Percentiles rank a stretch among this genome's conserved stretches.
phyloP scores from a whole-genome alignment of 2,113 vertebrate genomes.

The Micromys minutus region DNA sequence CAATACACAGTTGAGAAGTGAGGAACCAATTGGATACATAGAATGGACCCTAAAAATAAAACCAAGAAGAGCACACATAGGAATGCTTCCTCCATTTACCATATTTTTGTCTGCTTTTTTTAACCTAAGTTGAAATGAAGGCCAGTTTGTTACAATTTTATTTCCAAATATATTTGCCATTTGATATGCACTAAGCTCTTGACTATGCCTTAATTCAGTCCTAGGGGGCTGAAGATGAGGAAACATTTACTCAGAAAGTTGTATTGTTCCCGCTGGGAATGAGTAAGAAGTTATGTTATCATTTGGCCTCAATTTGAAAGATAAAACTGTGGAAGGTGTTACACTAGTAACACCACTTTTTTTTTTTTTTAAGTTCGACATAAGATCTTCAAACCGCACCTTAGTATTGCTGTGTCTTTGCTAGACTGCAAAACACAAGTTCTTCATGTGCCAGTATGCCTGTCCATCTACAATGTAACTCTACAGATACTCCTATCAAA shows the following conservation, averaged over 20 bases:
- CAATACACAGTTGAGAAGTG: neutral
- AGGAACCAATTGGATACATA: neutral
- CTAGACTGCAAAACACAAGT: neutral
- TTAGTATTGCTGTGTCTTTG: neutral
- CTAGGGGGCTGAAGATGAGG: slow-evolving; percentile 27
- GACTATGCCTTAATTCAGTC: slow-evolving; percentile 50
- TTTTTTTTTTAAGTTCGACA: slow-evolving; percentile 45
- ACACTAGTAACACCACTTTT: slow-evolving; percentile 19
- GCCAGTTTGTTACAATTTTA: neutral
- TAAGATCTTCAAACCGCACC: slow-evolving; percentile 33
- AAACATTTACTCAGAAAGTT: slow-evolving; percentile 55
- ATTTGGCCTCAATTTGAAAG: slow-evolving; percentile 31
- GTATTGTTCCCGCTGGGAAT: slow-evolving; percentile 51
- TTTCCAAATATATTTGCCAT: slow-evolving; percentile 61
- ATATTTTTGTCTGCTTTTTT: slow-evolving; percentile 26
- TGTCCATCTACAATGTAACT: slow-evolving; percentile 1
- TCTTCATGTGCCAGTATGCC: neutral
- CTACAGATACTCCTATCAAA: slow-evolving; percentile 16
- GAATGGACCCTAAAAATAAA: neutral
- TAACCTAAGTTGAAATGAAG: slow-evolving; percentile 32
- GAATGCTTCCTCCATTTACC: slow-evolving; percentile 38
- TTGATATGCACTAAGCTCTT: slow-evolving; percentile 53
- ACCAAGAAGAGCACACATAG: slow-evolving; percentile 5
- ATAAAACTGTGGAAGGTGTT: slow-evolving; percentile 29
- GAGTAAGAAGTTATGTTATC: slow-evolving; percentile 64